Percentiles rank a stretch among this genome's conserved stretches.
These are phyloP conservation scores for Lordiphosa andalusiaca DNA, from an alignment of 2,888 invertebrate species.

Conservation along the genomic window DNA sequence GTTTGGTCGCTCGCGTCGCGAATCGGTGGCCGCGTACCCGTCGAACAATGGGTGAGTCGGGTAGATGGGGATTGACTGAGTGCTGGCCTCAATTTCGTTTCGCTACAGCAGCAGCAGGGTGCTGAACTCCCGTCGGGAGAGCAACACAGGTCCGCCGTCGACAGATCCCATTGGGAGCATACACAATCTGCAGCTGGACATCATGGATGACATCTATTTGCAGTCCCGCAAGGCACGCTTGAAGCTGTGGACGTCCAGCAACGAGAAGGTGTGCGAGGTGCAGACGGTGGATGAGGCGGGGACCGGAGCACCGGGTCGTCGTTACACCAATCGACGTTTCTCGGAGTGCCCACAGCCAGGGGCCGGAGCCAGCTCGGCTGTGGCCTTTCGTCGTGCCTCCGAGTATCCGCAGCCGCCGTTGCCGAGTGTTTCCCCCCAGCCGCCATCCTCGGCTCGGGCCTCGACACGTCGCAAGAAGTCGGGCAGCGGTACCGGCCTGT, in stretches of 20 bases:
- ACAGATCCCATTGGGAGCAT: slow-evolving; percentile 88
- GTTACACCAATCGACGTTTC: slow-evolving; percentile 85
- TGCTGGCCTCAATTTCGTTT: not conserved
- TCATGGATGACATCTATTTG: slow-evolving; percentile 91
- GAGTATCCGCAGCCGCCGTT: slow-evolving; percentile 84
- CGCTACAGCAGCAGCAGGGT: slow-evolving; percentile 77
- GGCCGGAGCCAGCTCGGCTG: slow-evolving; percentile 23
- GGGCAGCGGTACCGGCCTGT: slow-evolving; percentile 82
- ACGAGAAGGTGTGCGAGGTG: slow-evolving; percentile 90
- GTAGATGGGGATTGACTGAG: not conserved
- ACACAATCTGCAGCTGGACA: slow-evolving; percentile 91
- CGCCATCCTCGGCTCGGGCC: slow-evolving; percentile 56
- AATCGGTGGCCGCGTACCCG: slow-evolving; percentile 90
- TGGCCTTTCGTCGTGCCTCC: slow-evolving; percentile 84
- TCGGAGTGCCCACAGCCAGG: slow-evolving; percentile 84
- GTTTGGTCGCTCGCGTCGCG: slow-evolving; percentile 89
- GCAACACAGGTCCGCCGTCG: slow-evolving; percentile 85
- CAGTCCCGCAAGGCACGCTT: slow-evolving; percentile 90
- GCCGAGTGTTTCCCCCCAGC: slow-evolving; percentile 70
- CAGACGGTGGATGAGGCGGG: slow-evolving; percentile 87
- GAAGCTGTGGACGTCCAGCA: slow-evolving; percentile 92
- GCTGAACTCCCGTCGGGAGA: slow-evolving; percentile 77
- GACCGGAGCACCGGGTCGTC: slow-evolving; percentile 81
- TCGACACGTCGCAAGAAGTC: slow-evolving; percentile 76
- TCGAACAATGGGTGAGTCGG: slow-evolving; percentile 80